These are phyloP conservation scores for Melanostoma scalare DNA, from an alignment of 2,888 invertebrate species.

Conservation along the genomic window DNA sequence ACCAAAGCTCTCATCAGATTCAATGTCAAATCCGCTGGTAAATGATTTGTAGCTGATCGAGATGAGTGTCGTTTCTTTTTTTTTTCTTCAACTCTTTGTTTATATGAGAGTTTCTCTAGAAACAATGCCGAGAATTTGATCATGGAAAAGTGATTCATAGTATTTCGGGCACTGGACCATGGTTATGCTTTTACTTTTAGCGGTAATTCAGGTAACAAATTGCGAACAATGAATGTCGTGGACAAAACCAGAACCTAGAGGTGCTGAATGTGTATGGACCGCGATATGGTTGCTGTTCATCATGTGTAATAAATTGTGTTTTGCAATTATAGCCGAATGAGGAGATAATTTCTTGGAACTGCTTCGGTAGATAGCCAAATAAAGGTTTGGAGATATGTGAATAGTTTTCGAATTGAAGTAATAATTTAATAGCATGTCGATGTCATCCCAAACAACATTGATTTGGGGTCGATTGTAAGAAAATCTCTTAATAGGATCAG, in stretches of 20 bases:
- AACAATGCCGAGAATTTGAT: slow-evolving; percentile 50
- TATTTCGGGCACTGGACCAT: slow-evolving; percentile 43
- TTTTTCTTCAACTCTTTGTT: neutral
- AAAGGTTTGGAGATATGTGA: too few relatives aligned
- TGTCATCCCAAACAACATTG: too few relatives aligned
- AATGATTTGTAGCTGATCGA: slow-evolving; percentile 62
- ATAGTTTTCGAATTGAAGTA: too few relatives aligned
- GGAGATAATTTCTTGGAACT: slow-evolving; percentile 43
- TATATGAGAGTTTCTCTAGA: slow-evolving; percentile 49
- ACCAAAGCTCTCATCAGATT: slow-evolving; percentile 39
- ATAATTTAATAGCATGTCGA: too few relatives aligned
- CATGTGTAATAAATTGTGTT: slow-evolving; percentile 55
- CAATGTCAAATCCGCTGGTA: slow-evolving; percentile 61
- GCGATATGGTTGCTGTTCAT: slow-evolving; percentile 23
- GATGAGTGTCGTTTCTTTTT: slow-evolving; percentile 35
- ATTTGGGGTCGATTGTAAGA: too few relatives aligned
- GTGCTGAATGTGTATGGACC: neutral
- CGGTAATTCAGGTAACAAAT: slow-evolving; percentile 44
- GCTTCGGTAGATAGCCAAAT: neutral
- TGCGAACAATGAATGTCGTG: slow-evolving; percentile 31
- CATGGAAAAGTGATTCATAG: slow-evolving; percentile 8
- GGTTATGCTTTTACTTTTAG: slow-evolving; percentile 6
- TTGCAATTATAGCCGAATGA: slow-evolving; percentile 33
- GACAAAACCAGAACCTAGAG: neutral
- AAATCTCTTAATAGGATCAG: too few relatives aligned